Evolutionary conservation across 2,797 vertebrate species (phyloP), one percentile per base, ranked within the genome.

Genomic region (Ctenochaetus hawaiiensis): DNA sequence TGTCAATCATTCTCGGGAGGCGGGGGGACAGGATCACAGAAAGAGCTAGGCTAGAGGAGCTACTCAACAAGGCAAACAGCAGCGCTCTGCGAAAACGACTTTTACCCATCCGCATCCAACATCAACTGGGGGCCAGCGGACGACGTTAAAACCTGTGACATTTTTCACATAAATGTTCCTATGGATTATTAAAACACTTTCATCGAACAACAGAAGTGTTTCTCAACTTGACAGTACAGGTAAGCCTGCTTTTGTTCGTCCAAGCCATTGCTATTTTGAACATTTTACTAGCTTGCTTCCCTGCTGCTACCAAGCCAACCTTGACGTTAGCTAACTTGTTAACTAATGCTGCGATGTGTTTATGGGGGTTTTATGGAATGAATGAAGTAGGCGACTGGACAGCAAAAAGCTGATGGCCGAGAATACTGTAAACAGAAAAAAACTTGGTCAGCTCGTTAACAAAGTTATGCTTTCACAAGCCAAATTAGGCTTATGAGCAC

Each of bases 101-200:
- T 90, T 90, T 91, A 88, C 81, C 91, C 81, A 89, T 90, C 91
- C 87, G 90, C 90, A 91, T 91, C 92, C 91, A 86, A 93, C 92
- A 90, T 85, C 86, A 54, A 92, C 69, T 52, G 54, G 78, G 75
- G 64, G 75, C 79, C 61, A 81, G 88, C 84, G 72, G 82, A 90
- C 93, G 86, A 93, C 89, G 84, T 79, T 82, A 77, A 87, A 92
- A 77, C 68, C 84, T 37, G 80, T 64, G 84, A 37, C 60, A 81
- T 85, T 76, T 44, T 43, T 69, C 43, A 87, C 86, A 84, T 93
- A 87, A 92, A 94, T 93, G 92, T 74, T 72, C 85, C 85, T 87
- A 93, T 93, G 94, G 94, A 94, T 93, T 93, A 92, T 86, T 90
- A 72, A 89, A 81, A 79, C 88, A 75, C 84, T 90, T 93, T 82